Evolutionary conservation across 2,797 vertebrate genomes (phyloP).

Genomic region (Rachycentron canadum): DNA sequence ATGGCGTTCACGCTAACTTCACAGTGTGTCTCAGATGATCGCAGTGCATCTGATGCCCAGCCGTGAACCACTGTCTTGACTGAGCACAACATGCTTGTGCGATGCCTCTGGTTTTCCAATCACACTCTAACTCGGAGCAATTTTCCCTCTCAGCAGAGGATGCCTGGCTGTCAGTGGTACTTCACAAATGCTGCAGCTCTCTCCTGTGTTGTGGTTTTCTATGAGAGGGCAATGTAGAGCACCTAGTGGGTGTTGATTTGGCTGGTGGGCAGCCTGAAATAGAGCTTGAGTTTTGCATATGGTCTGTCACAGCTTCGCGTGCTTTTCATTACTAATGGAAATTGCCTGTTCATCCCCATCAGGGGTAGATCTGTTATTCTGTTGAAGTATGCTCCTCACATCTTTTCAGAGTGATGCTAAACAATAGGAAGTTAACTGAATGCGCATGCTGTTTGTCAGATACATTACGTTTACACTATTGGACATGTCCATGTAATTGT

Average conservation of each 20-base stretch:
- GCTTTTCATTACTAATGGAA: constrained; percentile 57
- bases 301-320: constrained; percentile 58
- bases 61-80: constrained; percentile 37
- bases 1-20: constrained; percentile 36
- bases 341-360: constrained; percentile 37
- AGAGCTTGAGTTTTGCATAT: constrained; percentile 64
- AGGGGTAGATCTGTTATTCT: constrained; percentile 34
- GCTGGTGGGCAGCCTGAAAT: constrained; percentile 67
- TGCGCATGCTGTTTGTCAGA: constrained; percentile 12
- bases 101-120: constrained; percentile 50
- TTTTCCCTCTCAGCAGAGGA: constrained; percentile 60
- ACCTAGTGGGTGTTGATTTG: constrained; percentile 74
- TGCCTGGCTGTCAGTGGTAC: constrained; percentile 63
- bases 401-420: neutral
- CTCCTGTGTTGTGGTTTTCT: constrained; percentile 57
- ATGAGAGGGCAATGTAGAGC: constrained; percentile 60
- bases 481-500: neutral
- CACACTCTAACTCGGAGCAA: constrained; percentile 53
- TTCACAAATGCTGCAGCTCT: constrained; percentile 55
- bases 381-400: neutral
- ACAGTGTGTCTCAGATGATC: constrained; percentile 31
- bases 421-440: constrained; percentile 17
- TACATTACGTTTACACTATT: constrained; percentile 5
- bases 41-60: constrained; percentile 35
- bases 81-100: constrained; percentile 41